A percentile compares a stretch with the other conserved stretches of the same genome.
phyloP scores from a whole-genome alignment of 1,140 invertebrate species.

The Cydia pomonella region DNA sequence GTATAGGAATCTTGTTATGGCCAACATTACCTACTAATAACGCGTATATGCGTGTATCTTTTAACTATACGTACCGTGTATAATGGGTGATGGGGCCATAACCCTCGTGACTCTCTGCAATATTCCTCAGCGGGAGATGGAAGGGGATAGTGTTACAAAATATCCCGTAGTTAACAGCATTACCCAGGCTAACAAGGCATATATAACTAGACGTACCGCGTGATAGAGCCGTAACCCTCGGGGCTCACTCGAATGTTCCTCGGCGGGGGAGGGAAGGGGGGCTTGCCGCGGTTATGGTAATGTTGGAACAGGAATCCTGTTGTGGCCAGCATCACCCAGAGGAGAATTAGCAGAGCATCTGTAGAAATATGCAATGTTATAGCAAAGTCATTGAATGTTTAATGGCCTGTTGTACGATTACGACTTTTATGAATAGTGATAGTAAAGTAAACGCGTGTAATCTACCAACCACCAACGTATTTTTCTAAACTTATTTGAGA shows the following conservation, averaged over 20 bases:
- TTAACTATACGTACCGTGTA: neutral
- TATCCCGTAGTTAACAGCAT: slow-evolving; percentile 62
- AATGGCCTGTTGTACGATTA: too few species aligned
- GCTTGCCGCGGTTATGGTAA: slow-evolving; percentile 75
- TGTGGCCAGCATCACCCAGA: slow-evolving; percentile 80
- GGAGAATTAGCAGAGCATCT: slow-evolving; percentile 81
- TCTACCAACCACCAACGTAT: too few species aligned
- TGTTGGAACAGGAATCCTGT: slow-evolving; percentile 80
- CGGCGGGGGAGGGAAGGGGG: slow-evolving; percentile 82
- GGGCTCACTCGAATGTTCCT: slow-evolving; percentile 47
- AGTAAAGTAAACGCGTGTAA: too few species aligned
- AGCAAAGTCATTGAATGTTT: slow-evolving; percentile 12
- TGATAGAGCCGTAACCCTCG: slow-evolving; percentile 27
- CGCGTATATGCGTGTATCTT: too few species aligned
- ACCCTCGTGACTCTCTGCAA: slow-evolving; percentile 37
- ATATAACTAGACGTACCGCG: too few species aligned
- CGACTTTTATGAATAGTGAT: too few species aligned
- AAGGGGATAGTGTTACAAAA: slow-evolving; percentile 82
- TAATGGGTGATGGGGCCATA: slow-evolving; percentile 23
- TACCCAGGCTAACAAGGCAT: too few species aligned
- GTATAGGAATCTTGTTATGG: slow-evolving; percentile 74
- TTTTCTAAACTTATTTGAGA: too few species aligned
- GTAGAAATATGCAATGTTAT: slow-evolving; percentile 48
- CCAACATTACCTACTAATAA: slow-evolving; percentile 78
- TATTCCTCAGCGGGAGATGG: slow-evolving; percentile 73